A percentile compares a stretch with the other conserved stretches of the same genome.
These are phyloP conservation scores for Odontomachus brunneus DNA, from an alignment of 1,140 invertebrate genomes.

Conservation along the genomic window DNA sequence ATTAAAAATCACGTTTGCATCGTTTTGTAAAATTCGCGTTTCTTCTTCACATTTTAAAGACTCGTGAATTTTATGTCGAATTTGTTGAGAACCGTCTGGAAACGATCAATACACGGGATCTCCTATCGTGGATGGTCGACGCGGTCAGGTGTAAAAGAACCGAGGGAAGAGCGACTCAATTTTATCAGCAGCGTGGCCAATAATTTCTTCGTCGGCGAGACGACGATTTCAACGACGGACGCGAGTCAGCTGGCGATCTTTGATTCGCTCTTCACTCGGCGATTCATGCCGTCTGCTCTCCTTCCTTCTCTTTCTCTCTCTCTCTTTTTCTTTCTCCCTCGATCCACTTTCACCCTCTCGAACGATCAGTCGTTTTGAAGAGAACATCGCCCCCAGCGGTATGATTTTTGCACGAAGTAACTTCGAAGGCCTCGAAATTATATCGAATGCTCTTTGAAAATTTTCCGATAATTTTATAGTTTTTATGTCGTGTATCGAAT, in stretches of 20 bases:
- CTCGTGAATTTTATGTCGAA: background rate
- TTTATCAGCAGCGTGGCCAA: constrained; percentile 64
- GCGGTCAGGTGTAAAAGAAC: constrained; percentile 46
- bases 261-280: constrained; percentile 53
- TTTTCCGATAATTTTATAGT: background rate
- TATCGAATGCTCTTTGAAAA: background rate
- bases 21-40: too few relatives aligned
- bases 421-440: constrained; percentile 8
- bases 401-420: constrained; percentile 28
- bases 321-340: constrained; percentile 47
- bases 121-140: constrained; percentile 46
- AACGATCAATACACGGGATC: constrained; percentile 48
- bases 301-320: background rate
- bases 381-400: background rate
- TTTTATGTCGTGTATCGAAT: too few relatives aligned
- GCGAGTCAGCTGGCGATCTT: constrained; percentile 72
- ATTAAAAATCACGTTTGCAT: too few relatives aligned
- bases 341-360: constrained; percentile 9
- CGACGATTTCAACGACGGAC: constrained; percentile 36
- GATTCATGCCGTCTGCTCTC: constrained; percentile 7
- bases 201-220: constrained; percentile 68
- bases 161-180: constrained; percentile 57
- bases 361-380: background rate
- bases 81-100: background rate
- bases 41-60: background rate